A percentile compares a stretch with the other conserved stretches of the same genome.
Evolutionary conservation across 2,888 invertebrate species (phyloP).

Genomic region (Hypercompe scribonia): DNA sequence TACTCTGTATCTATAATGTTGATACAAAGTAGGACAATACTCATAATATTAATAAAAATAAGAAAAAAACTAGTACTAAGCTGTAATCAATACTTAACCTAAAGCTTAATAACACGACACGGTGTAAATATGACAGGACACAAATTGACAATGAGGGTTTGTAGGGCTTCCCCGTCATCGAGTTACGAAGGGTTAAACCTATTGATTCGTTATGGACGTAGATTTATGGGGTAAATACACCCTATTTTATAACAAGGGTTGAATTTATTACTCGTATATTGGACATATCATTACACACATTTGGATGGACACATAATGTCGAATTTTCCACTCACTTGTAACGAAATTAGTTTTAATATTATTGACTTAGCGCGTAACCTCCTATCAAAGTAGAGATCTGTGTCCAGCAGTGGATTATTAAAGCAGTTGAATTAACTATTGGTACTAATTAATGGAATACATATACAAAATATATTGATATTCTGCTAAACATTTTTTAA

Average conservation of each 20-base stretch:
- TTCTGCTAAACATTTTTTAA: too few relatives aligned
- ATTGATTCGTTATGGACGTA: constrained; percentile 30
- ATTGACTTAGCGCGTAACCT: too few relatives aligned
- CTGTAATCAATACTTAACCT: constrained; percentile 14
- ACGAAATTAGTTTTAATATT: too few relatives aligned
- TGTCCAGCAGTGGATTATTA: too few relatives aligned
- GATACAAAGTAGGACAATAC: too few relatives aligned
- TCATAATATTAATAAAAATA: too few relatives aligned
- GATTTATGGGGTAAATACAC: constrained; percentile 20
- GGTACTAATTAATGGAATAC: too few relatives aligned
- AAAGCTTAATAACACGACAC: constrained; percentile 23
- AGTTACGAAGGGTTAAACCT: constrained; percentile 37
- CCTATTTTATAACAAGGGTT: background rate
- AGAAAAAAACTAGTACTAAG: constrained; percentile 8
- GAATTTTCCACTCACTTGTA: background rate
- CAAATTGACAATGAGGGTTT: constrained; percentile 36
- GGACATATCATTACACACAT: background rate
- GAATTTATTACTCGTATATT: background rate
- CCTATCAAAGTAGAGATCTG: too few relatives aligned
- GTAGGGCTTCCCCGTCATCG: constrained; percentile 38
- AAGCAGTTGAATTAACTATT: too few relatives aligned
- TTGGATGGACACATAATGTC: background rate
- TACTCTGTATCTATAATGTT: too few relatives aligned
- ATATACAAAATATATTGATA: too few relatives aligned
- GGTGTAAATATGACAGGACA: constrained; percentile 48